A percentile compares a stretch with the other conserved stretches of the same genome.
Evolutionary conservation across 2,113 vertebrate genomes (phyloP).

Genomic region (Calidris pugnax): DNA sequence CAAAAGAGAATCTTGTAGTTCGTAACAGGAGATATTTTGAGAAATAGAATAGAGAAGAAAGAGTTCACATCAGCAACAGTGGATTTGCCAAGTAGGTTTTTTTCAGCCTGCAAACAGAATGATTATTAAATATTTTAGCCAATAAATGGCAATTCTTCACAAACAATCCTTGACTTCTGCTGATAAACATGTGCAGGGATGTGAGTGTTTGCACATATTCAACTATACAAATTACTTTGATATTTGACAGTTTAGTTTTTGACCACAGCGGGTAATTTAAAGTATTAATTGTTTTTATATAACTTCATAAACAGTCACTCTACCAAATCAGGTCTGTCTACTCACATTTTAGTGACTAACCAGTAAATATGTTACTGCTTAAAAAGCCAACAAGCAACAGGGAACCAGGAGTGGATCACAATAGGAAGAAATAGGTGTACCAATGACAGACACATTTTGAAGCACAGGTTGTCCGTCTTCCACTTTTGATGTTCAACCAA

Average conservation of each 20-base stretch:
- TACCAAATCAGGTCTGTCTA: background rate
- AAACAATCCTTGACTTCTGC: background rate
- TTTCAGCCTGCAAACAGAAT: background rate
- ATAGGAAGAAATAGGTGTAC: background rate
- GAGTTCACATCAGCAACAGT: background rate
- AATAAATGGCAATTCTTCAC: background rate
- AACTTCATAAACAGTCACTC: background rate
- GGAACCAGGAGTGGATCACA: background rate
- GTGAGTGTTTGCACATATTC: background rate
- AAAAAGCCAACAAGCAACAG: background rate
- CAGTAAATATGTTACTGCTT: background rate
- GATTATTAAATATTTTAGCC: background rate
- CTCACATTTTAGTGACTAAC: background rate
- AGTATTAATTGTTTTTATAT: background rate
- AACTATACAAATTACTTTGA: background rate
- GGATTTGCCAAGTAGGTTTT: background rate
- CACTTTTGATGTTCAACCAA: background rate
- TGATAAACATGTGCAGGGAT: fast-evolving
- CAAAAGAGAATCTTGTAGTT: background rate
- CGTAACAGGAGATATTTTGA: background rate
- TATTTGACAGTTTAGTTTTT: background rate
- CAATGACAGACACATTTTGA: background rate
- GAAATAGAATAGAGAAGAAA: background rate
- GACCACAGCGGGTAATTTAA: background rate
- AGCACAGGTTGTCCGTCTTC: background rate